Evolutionary conservation across 2,888 invertebrate species (phyloP), one percentile per base, ranked within the genome.

Genomic region (Lysandra bellargus): DNA sequence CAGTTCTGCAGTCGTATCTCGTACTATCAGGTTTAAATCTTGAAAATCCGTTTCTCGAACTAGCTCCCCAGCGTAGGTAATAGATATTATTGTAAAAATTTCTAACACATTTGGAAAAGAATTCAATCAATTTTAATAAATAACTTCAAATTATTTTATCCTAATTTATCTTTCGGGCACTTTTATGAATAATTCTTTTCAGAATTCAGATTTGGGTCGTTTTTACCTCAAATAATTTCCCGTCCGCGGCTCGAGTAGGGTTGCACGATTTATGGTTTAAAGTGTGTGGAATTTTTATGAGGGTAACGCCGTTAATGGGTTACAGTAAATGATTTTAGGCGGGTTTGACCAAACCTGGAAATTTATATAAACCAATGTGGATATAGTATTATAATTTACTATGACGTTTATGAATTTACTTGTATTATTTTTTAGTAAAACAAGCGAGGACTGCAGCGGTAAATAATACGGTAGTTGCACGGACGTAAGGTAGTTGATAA

Each of bases 231-330:
- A 69, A 37, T 69, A 69, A 37, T 69, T 23, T 23, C 23, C 9
- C 64, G 69, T 69, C 69, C 69, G 69, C 69, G 69, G 69, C 30
- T 33, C 69, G 69, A 64, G 23, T 33, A 69, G 69, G 69, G 69
- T 69, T 69, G 17, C 9, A 5, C 33, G 69, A 69, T 69, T 69
- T 69, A 69, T 69, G 69, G 69, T 69, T 69, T 69, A 69, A 69
- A 69, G 33, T 69, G 69, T 33, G 69, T 69, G 69, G 69, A 69
- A 69, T 69, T 69, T 37, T 69, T 69, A 69, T 69, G 33, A 69
- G 69, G 69, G 69, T 69, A 4, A 69, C 30, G 14, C 5, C 69
- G 64, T 69, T 69, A 33, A 69, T 37, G 69, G 33, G 33, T 69
- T 14, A 69, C 69, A 37, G 33, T 37, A 5, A 69, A 69, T 69